Evolutionary conservation across 2,888 invertebrate genomes (phyloP).

Genomic region (Ennomos fuscantarius): DNA sequence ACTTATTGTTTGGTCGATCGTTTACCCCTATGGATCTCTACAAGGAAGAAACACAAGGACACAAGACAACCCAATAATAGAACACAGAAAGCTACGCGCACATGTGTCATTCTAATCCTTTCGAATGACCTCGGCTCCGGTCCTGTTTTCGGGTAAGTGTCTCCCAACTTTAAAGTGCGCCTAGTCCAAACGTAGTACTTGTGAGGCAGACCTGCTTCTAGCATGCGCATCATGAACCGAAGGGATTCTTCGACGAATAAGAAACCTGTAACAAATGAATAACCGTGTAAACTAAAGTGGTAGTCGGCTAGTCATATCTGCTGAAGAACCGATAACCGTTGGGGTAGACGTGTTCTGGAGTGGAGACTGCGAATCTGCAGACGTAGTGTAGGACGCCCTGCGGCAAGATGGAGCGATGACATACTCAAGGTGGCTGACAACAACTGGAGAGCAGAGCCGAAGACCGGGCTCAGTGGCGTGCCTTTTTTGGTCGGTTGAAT

Average conservation of each 20-base stretch:
- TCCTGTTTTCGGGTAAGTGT: conserved; percentile 11
- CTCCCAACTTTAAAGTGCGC: conserved; percentile 42
- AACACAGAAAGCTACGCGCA: conserved; percentile 48
- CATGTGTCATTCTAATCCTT: conserved; percentile 42
- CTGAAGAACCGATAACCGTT: too few relatives aligned
- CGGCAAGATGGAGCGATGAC: too few relatives aligned
- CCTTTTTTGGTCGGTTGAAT: too few relatives aligned
- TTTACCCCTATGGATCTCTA: conserved; percentile 46
- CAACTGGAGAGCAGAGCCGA: too few relatives aligned
- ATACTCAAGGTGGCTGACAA: too few relatives aligned
- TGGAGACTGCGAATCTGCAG: too few relatives aligned
- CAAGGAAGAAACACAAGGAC: conserved; percentile 45
- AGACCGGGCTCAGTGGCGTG: too few relatives aligned
- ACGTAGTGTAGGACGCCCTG: too few relatives aligned
- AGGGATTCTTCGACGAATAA: conserved; percentile 52
- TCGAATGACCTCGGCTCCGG: conserved; percentile 45
- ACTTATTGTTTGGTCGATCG: conserved; percentile 7
- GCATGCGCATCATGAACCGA: conserved; percentile 47
- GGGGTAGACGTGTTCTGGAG: too few relatives aligned
- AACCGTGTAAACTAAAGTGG: background rate
- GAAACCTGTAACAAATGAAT: conserved; percentile 48
- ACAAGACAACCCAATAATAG: conserved; percentile 47
- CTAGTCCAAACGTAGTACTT: conserved; percentile 60
- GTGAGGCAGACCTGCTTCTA: conserved; percentile 57
- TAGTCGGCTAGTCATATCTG: too few relatives aligned